These are phyloP conservation scores for Mirounga angustirostris DNA, from an alignment of 2,113 vertebrate species.

Conservation along the genomic window DNA sequence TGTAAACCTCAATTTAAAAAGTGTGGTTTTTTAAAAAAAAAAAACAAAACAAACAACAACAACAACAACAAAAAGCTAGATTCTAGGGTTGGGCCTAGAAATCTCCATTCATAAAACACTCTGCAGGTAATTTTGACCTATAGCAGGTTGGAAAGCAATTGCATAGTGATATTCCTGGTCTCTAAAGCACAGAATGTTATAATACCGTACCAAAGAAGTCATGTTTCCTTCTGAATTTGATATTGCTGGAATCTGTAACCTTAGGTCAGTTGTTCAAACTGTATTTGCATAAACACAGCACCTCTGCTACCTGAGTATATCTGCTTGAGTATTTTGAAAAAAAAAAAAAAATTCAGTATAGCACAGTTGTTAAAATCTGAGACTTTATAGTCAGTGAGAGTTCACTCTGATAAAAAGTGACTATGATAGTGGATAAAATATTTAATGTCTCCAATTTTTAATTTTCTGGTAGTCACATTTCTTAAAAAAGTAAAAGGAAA, in stretches of 20 bases:
- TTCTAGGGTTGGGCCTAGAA: not conserved
- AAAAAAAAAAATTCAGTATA: not conserved
- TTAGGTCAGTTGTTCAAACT: not conserved
- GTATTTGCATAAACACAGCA: not conserved
- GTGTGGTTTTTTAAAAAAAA: not conserved
- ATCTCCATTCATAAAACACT: not conserved
- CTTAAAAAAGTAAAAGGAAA: not conserved
- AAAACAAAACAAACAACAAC: not conserved
- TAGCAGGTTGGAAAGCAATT: not conserved
- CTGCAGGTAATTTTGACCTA: not conserved
- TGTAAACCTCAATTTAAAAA: not conserved
- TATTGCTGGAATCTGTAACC: not conserved
- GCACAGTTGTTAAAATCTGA: not conserved
- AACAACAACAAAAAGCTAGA: not conserved
- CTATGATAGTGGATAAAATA: not conserved
- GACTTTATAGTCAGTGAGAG: not conserved
- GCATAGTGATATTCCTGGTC: not conserved
- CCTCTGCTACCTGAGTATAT: not conserved
- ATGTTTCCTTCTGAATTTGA: not conserved
- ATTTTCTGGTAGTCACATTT: not conserved
- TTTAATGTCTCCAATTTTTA: not conserved
- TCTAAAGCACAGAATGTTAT: not conserved
- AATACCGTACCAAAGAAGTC: not conserved
- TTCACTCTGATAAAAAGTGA: not conserved
- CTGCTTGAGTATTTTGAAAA: not conserved